Evolutionary conservation across 2,888 invertebrate species (phyloP).

Genomic region (Ichneumoninae sp.): DNA sequence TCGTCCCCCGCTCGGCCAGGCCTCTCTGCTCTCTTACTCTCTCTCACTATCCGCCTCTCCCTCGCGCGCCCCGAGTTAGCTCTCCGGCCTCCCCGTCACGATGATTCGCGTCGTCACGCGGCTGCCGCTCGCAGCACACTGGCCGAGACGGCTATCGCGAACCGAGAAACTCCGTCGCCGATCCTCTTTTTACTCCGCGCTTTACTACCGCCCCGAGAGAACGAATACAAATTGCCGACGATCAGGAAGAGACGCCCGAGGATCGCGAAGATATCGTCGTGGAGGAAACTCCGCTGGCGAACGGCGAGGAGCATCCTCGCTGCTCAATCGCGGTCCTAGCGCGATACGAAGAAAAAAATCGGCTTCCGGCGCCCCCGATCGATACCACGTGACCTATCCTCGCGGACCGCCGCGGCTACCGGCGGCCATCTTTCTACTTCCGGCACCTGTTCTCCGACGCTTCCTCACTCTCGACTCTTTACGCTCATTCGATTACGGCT

Average conservation of each 20-base stretch:
- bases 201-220: background rate
- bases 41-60: conserved; percentile 23
- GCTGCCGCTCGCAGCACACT: conserved; percentile 57
- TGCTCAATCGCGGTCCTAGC: background rate
- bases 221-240: background rate
- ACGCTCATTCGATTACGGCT: no score
- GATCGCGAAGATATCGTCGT: conserved; percentile 16
- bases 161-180: conserved; percentile 35
- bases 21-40: conserved; percentile 42
- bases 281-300: background rate
- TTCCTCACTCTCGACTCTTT: conserved; percentile 32
- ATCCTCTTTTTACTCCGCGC: background rate
- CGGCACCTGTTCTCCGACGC: conserved; percentile 47
- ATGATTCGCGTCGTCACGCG: conserved; percentile 65
- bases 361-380: no score
- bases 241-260: conserved; percentile 29
- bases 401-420: no score
- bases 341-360: no score
- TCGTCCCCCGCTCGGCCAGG: conserved; percentile 64
- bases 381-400: no score
- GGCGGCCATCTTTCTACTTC: background rate
- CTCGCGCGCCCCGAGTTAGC: conserved; percentile 16
- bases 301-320: conserved; percentile 15
- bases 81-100: conserved; percentile 44
- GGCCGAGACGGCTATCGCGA: conserved; percentile 55